Base-by-base conservation (phyloP, 37 sponge, comb jelly and placozoan genomes). In the Theonella swinhoei region DNA sequence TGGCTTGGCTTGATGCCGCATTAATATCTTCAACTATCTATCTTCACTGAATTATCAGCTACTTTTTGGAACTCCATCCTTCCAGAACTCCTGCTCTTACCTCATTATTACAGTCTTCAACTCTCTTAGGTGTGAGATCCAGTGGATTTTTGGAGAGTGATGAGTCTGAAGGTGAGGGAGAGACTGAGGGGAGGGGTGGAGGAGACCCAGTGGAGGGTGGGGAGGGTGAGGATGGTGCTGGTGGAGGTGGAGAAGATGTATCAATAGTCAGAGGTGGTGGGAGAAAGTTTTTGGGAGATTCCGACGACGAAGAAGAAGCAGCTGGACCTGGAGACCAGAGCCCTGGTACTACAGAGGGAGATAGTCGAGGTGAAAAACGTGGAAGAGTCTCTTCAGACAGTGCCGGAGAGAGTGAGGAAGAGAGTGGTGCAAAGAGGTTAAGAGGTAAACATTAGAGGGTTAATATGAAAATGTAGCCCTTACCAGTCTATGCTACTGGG, bases 181-280 rank as follows among this genome's bases (percentile, higher is more conserved):
- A 54, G 39, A 63, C n/a, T 39, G 76, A 83, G 30, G 84, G 42
- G 8, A 59, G 42, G 37, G 68, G 0, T 30, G 88, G 42, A 28
- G 83, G 58, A 14, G 71, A 62, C 59, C 76, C 33, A 22, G 59
- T 40, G 1, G 72, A 42, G 4, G 67, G 28, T 32, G 81, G 24
- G 38, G 75, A 64, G 42, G 83, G 63, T 14, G 77, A 30, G 25
- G 80, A 72, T 0, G 22, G 37, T 63, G 33, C 77, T 43, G 85
- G 69, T 33, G 31, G 64, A 42, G 75, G 75, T 25, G 24, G 83
- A 30, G 40, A 65, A n/a, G 22, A 73, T 23, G 64, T n/a, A n/a
- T n/a, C n/a, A n/a, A n/a, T n/a, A n/a, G n/a, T 28, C 42, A 30
- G 59, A 2, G 65, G 74, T 26, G 75, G 36, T 28, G 54, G 54